Base-by-base conservation (phyloP, 2,113 vertebrate species). In the Mugil cephalus region DNA sequence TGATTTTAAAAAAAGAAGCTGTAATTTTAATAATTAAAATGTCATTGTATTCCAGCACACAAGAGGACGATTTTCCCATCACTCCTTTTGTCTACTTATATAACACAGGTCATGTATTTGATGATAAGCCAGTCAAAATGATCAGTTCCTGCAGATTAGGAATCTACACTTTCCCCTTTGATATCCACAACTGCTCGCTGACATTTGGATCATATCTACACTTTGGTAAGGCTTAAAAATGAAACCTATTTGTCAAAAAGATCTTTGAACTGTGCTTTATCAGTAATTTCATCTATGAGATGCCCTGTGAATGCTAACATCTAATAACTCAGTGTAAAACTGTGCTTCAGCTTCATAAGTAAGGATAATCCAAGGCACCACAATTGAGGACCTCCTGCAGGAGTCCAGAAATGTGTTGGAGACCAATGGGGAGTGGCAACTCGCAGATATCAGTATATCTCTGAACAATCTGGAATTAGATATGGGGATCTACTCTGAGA, bases 371-470 rank as follows among this genome's bases (percentile, higher is more conserved):
- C 21, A 55, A 40, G 42, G 82, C 18, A 0, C 0, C 10, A 35
- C 75, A 11, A 0, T 50, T 14, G 45, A 61, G 11, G 10, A 77
- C 1, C 69, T 69, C 34, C 69, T 90, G 19, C 0, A 10, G 1
- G 64, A 79, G 43, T 85, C 80, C 24, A 69, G 1, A 17, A 0
- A 24, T 0, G 42, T 66, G 35, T 8, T 93, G 36, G 42, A 82
- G 66, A 91, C 88, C 21, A 92, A 87, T 0, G 93, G 93, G n/a
- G 92, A 95, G 69, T 93, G 87, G 93, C 89, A 90, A 52, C 88
- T 90, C 2, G 18, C 80, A 38, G 67, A 77, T 14, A 87, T 92
- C 48, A 3, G 1, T 1, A 0, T 48, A 8, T 1, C 4, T 36
- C 2, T 1, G 1, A 9, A 7, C 18, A 19, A 2, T 0, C 50